A percentile compares a stretch with the other conserved stretches of the same genome.
Conservation (phyloP, 2,888 invertebrate species). For the Agrilus biguttatus region DNA sequence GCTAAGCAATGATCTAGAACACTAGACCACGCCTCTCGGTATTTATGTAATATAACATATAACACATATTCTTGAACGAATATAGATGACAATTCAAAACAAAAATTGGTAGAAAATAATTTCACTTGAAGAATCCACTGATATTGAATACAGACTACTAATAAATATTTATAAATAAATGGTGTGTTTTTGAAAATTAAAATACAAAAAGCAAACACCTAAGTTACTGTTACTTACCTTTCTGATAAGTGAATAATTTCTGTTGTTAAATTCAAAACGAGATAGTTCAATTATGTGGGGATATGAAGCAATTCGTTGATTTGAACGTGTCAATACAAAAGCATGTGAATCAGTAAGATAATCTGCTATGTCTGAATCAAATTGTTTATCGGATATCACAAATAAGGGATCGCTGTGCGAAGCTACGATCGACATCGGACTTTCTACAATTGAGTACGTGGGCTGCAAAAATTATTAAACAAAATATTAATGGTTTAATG, state of each 20-base stretch:
- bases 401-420: constrained; percentile 23
- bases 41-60: no score
- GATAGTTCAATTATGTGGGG: constrained; percentile 17
- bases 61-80: no score
- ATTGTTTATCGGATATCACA: constrained; percentile 18
- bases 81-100: no score
- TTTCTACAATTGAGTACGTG: constrained; percentile 18
- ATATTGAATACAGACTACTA: no score
- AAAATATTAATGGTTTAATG: not conserved
- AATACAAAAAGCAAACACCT: no score
- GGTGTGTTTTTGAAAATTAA: no score
- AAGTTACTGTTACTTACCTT: constrained; percentile 14
- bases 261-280: constrained; percentile 15
- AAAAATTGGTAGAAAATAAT: no score
- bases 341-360: constrained; percentile 19
- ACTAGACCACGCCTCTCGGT: no score
- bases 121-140: no score
- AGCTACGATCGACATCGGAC: constrained; percentile 19
- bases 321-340: constrained; percentile 19
- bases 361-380: constrained; percentile 20
- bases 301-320: constrained; percentile 14
- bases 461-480: constrained; percentile 13
- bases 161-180: no score
- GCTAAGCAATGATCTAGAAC: no score
- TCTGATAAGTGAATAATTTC: constrained; percentile 21